Evolutionary conservation across 1,140 invertebrate genomes (phyloP).

Genomic region (Lucilia cuprina): DNA sequence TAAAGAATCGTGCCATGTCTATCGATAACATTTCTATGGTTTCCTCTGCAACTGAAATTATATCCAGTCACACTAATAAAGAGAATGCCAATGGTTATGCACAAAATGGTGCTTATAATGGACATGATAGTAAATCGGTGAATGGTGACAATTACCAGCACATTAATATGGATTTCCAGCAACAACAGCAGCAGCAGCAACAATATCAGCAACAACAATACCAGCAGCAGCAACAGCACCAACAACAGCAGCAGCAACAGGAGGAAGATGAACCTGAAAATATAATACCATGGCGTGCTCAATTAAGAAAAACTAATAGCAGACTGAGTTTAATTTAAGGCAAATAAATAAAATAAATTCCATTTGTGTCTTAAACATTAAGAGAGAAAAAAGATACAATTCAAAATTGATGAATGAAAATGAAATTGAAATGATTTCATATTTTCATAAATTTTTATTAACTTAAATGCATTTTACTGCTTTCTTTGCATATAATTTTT

Average conservation of each 20-base stretch:
- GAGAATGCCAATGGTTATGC: conserved; percentile 26
- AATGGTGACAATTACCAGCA: conserved; percentile 6
- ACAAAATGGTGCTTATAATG: neutral
- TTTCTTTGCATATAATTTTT: neutral
- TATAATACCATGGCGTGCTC: conserved; percentile 87
- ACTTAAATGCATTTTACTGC: neutral
- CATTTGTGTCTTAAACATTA: neutral
- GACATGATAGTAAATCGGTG: conserved; percentile 10
- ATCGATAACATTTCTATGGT: conserved; percentile 68
- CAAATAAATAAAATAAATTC: neutral
- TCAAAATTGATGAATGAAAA: neutral
- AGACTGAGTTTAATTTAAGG: conserved; percentile 55
- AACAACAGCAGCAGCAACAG: conserved; percentile 53
- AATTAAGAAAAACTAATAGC: conserved; percentile 87
- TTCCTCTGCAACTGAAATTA: conserved; percentile 60
- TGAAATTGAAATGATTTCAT: neutral
- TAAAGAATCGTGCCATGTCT: conserved; percentile 67
- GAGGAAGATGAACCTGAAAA: conserved; percentile 69
- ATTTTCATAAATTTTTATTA: neutral
- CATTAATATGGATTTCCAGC: neutral
- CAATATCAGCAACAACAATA: conserved; percentile 27
- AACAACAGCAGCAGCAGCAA: conserved; percentile 30
- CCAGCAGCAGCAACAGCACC: conserved; percentile 33
- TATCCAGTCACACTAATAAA: conserved; percentile 46
- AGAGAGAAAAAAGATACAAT: neutral